Base-by-base conservation (phyloP, 1,140 invertebrate species). In the honey bee (Apis mellifera) region DNA sequence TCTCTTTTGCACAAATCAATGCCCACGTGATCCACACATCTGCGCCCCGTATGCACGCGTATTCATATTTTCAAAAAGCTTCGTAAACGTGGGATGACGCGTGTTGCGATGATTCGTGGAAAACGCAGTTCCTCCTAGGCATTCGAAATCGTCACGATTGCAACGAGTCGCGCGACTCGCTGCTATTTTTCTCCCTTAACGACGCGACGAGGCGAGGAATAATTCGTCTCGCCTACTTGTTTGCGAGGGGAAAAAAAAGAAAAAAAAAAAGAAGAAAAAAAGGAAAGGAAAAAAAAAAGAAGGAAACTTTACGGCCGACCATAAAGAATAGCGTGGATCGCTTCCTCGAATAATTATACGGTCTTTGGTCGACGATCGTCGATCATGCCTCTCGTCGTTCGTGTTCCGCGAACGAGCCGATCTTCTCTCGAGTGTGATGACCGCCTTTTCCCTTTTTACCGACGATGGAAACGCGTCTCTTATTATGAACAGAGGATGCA, bases 201-300 rank as follows among this genome's bases (percentile, higher is more conserved):
- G 21, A 69, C 19, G 15, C 32, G 19, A 17, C 23, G 19, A 60
- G 59, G 50, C 32, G 32, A 42, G 32, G 54, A 71, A 55, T n/a
- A 70, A 55, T 32, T 50, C 26, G 42, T 17, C 23, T 64, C 59
- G 60, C 52, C 62, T 78, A 79, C 84, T 79, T 79, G 57, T 54
- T 32, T 17, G 15, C 52, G 9, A 12, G 76, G 19, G 59, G 9
- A 9, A 26, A 68, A 21, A 66, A 32, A 42, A 32, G 4, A 42
- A n/a, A n/a, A n/a, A n/a, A n/a, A n/a, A n/a, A n/a, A n/a, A n/a
- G n/a, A n/a, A n/a, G n/a, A n/a, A n/a, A n/a, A n/a, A n/a, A n/a
- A n/a, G n/a, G n/a, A n/a, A 42, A 42, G 32, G 3, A 0, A 42
- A 66, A 32, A 42, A 42, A 42, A 42, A 42, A 42, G 2, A 4